Base-by-base conservation (phyloP, 2,797 vertebrate species). In the Varecia variegata region DNA sequence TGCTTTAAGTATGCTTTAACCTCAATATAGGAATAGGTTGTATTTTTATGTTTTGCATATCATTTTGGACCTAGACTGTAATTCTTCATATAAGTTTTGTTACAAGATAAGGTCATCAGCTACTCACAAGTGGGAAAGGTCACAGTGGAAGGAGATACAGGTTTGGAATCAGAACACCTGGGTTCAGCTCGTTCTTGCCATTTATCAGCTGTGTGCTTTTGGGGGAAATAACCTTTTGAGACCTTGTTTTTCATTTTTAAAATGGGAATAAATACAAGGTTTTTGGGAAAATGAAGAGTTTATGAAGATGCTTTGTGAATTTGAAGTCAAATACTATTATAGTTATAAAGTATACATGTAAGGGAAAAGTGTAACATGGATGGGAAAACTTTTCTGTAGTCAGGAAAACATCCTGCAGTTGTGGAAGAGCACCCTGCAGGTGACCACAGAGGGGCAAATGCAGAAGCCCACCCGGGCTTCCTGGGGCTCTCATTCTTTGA, bases 41-140 rank as follows among this genome's bases (percentile, higher is more conserved):
- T 92, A 23, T 88, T 73, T 90, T 74, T 74, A 73, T 70, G 74
- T 76, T 76, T 74, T 81, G 14, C 35, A 56, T 92, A 56, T 93
- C 65, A 87, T 70, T 93, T 87, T 80, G 86, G 70, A 67, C 62
- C 90, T 93, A 50, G 45, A 73, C 5, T 87, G 9, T 23, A 60
- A 73, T 77, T 77, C 35, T 81, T 56, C 12, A 18, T 52, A 9
- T 90, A 58, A 52, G 89, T 83, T 38, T 47, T 83, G 47, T 73
- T 92, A 56, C 4, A 85, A 56, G 62, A 32, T 27, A 35, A 52
- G 43, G 25, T 20, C 56, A 43, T 21, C 10, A 25, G 27, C 21
- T 74, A 52, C 38, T 17, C 25, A 40, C 15, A 30, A 0, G 1
- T 60, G 14, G 38, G 60, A 40, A 43, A 23, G 80, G 71, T 52